phyloP scores from a whole-genome alignment of 2,888 invertebrate species.

The Salticus scenicus region DNA sequence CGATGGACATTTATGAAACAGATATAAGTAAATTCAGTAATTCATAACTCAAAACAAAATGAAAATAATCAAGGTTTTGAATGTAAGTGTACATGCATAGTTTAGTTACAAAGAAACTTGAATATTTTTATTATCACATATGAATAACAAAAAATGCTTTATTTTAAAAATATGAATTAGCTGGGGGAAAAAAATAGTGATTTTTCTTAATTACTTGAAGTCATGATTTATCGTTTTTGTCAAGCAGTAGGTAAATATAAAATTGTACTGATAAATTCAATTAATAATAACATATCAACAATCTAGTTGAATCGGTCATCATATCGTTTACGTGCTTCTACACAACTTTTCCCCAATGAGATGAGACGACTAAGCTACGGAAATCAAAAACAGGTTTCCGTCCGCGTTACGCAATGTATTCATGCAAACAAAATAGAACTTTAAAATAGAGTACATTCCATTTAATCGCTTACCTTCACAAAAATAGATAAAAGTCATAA shows the following conservation, averaged over 20 bases:
- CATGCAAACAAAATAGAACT: neutral
- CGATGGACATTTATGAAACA: too few species aligned
- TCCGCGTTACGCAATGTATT: conserved; percentile 40
- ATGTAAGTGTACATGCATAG: too few species aligned
- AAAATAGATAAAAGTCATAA: neutral
- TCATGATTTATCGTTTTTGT: neutral
- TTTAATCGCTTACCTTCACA: neutral
- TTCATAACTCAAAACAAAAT: too few species aligned
- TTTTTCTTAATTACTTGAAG: neutral
- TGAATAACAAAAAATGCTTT: too few species aligned
- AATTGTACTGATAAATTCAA: neutral
- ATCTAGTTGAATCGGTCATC: conserved; percentile 36
- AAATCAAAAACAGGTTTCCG: conserved; percentile 64
- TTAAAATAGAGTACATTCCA: neutral
- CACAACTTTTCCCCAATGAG: conserved; percentile 40
- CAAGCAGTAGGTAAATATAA: neutral
- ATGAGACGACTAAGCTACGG: conserved; percentile 25
- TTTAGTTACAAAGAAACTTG: too few species aligned
- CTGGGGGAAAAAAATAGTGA: too few species aligned
- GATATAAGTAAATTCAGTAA: too few species aligned
- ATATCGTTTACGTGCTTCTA: conserved; percentile 10
- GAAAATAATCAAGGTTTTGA: too few species aligned
- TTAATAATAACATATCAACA: conserved; percentile 5
- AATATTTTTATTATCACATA: too few species aligned
- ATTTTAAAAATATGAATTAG: too few species aligned